These are phyloP conservation scores for Mus pahari DNA, from an alignment of 2,113 vertebrate genomes.

Conservation along the genomic window DNA sequence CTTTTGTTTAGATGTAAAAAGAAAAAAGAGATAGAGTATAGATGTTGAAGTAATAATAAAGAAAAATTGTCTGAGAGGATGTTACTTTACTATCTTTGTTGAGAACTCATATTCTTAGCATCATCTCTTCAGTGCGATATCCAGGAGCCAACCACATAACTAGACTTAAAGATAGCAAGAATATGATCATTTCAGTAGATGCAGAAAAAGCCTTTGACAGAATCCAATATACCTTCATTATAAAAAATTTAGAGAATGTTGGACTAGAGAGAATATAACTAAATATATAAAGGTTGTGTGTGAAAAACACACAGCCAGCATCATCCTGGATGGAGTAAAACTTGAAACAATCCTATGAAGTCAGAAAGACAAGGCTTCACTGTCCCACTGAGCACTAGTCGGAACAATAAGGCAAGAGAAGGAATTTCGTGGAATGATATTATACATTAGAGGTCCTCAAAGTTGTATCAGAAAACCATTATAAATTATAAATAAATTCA, in stretches of 20 bases:
- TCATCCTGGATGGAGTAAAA: neutral
- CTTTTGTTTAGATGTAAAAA: neutral
- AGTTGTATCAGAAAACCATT: neutral
- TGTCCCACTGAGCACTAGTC: neutral
- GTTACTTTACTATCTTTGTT: neutral
- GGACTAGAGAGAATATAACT: neutral
- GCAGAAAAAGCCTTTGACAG: neutral
- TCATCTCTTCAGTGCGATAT: neutral
- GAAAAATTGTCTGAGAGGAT: neutral
- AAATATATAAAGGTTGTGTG: neutral
- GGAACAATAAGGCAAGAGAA: neutral
- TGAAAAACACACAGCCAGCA: neutral
- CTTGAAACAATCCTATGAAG: neutral
- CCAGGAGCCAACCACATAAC: neutral
- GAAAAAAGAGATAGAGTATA: neutral
- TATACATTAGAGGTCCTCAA: neutral
- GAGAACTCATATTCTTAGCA: neutral
- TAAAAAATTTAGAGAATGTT: neutral
- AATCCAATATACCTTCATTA: neutral
- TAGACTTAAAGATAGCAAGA: neutral
- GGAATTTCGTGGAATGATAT: neutral
- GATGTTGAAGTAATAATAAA: neutral
- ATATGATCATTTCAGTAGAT: neutral
- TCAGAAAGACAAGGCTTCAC: neutral
- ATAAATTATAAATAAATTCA: neutral